Evolutionary conservation across 2,888 invertebrate genomes (phyloP).

Genomic region (Allophyes oxyacanthae): DNA sequence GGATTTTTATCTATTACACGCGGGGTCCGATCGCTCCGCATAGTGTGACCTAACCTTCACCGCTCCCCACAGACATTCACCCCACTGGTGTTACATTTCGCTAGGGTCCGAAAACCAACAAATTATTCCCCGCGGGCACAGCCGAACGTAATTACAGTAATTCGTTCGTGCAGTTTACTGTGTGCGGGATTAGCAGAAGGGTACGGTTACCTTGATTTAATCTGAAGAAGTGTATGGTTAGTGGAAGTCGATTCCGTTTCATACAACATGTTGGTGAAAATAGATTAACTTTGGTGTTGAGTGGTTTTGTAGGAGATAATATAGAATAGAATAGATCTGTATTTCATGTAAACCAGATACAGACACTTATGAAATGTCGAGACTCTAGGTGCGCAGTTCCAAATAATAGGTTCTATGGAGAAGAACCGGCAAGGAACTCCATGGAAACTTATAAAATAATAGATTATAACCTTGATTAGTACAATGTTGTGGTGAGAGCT

Average conservation of each 20-base stretch:
- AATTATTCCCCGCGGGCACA: slow-evolving; percentile 68
- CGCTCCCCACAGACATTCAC: slow-evolving; percentile 41
- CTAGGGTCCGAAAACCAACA: slow-evolving; percentile 62
- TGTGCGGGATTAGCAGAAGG: slow-evolving; percentile 55
- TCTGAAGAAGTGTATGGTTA: slow-evolving; percentile 42
- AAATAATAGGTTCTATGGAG: too few species aligned
- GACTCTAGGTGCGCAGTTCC: too few species aligned
- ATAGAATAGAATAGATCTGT: too few species aligned
- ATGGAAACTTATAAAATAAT: too few species aligned
- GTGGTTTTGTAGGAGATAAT: too few species aligned
- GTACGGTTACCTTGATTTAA: slow-evolving; percentile 59
- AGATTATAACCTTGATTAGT: too few species aligned
- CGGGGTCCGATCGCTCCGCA: not conserved
- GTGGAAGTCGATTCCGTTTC: slow-evolving; percentile 25
- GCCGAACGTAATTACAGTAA: slow-evolving; percentile 81
- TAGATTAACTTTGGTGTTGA: slow-evolving; percentile 1
- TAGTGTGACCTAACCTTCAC: slow-evolving; percentile 21
- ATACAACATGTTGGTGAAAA: slow-evolving; percentile 7
- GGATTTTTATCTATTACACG: too few species aligned
- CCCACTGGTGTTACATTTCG: slow-evolving; percentile 57
- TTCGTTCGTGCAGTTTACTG: slow-evolving; percentile 77
- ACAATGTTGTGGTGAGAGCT: too few species aligned
- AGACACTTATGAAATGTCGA: too few species aligned
- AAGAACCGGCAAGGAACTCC: too few species aligned
- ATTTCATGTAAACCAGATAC: too few species aligned